phyloP scores from a whole-genome alignment of 23 tunicate genomes.

The Halocynthia aurantium region DNA sequence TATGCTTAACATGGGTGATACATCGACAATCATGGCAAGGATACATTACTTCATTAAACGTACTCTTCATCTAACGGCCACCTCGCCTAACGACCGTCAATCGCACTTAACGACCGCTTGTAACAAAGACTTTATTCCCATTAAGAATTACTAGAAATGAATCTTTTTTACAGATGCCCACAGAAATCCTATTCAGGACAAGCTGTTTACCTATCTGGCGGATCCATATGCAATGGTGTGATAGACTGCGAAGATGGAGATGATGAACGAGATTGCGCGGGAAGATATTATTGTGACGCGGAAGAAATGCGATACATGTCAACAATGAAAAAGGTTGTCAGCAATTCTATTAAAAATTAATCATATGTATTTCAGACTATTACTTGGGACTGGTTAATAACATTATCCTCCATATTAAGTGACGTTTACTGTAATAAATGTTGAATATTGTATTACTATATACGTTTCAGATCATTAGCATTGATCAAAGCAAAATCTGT shows the following conservation, averaged over 20 bases:
- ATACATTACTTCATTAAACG: too few relatives aligned
- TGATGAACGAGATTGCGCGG: slow-evolving; percentile 19
- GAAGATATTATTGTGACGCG: slow-evolving; percentile 21
- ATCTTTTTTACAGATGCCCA: not conserved
- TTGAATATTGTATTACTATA: not conserved
- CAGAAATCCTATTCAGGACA: not conserved
- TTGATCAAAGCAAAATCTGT: not conserved
- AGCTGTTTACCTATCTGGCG: not conserved
- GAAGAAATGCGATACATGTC: slow-evolving; percentile 11
- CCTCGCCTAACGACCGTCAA: not conserved
- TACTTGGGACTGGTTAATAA: not conserved
- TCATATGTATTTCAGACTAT: not conserved
- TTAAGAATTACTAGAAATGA: not conserved
- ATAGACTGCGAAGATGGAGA: slow-evolving; percentile 9
- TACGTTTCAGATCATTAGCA: not conserved
- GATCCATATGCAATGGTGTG: slow-evolving; percentile 30
- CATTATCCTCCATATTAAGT: not conserved
- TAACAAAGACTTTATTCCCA: not conserved
- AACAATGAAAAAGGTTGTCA: not conserved
- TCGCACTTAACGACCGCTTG: not conserved
- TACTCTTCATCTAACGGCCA: too few relatives aligned
- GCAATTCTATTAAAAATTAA: not conserved
- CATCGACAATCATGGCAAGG: too few relatives aligned
- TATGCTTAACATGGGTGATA: too few relatives aligned
- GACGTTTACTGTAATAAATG: not conserved